phyloP scores from a whole-genome alignment of 2,888 invertebrate genomes.

The Campopleginae sp. region DNA sequence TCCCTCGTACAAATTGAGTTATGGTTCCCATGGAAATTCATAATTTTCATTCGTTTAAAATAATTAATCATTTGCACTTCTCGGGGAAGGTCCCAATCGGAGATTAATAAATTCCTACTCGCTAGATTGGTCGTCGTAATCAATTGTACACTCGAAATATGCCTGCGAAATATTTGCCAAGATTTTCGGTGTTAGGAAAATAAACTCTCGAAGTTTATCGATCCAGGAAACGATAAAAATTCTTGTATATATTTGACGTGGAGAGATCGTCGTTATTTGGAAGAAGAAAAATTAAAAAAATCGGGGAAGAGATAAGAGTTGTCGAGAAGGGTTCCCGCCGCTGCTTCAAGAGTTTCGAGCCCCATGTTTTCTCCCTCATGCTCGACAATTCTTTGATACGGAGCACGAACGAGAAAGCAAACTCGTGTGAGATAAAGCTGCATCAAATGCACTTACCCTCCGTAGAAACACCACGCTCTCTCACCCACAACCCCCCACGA shows the following conservation, averaged over 20 bases:
- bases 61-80: not conserved
- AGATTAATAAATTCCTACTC: not conserved
- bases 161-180: not conserved
- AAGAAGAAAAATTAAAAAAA: constrained; percentile 38
- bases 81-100: not conserved
- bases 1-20: not conserved
- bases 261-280: constrained; percentile 30
- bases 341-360: constrained; percentile 6
- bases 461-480: constrained; percentile 17
- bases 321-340: constrained; percentile 2
- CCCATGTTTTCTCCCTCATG: constrained; percentile 31
- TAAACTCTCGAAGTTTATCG: not conserved
- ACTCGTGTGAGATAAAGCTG: constrained; percentile 23
- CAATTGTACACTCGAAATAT: not conserved
- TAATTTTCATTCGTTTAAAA: not conserved
- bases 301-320: constrained; percentile 24
- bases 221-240: constrained; percentile 1
- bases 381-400: constrained; percentile 29
- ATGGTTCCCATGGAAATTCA: not conserved
- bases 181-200: not conserved
- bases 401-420: constrained; percentile 27
- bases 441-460: constrained; percentile 58
- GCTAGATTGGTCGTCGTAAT: not conserved
- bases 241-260: constrained; percentile 18
- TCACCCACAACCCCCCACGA: constrained; percentile 30